Conservation (phyloP, 2,888 invertebrate genomes). For the Strigamia crassipes region DNA sequence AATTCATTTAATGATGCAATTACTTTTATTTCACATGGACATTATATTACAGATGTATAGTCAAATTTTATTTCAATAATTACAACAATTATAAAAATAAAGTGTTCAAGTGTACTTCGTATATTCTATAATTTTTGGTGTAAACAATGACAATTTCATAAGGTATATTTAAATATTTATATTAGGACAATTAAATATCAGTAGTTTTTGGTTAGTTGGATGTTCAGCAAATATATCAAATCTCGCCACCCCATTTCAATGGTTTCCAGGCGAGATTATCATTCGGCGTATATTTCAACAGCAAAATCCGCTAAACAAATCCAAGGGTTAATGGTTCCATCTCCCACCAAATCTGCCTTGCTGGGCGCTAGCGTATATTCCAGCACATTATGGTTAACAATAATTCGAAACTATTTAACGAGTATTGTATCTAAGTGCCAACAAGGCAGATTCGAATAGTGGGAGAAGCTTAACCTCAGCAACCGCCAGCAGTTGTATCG, state of each 20-base stretch:
- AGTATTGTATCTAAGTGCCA: background rate
- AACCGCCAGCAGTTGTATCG: conserved; percentile 86
- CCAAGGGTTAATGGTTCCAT: background rate
- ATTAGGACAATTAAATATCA: background rate
- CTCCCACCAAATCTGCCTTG: background rate
- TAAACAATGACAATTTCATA: background rate
- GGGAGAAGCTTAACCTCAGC: conserved; percentile 78
- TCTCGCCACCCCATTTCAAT: background rate
- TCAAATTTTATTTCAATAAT: background rate
- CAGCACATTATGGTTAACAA: background rate
- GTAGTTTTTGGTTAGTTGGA: background rate
- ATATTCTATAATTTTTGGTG: background rate
- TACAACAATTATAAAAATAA: background rate
- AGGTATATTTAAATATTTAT: background rate
- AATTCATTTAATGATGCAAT: background rate
- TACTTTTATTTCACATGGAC: background rate
- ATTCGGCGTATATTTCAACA: background rate
- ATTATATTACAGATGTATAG: background rate
- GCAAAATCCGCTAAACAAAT: background rate
- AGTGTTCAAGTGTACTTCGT: background rate
- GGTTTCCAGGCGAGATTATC: background rate
- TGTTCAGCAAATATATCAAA: background rate
- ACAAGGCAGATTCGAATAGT: background rate
- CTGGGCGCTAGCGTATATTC: background rate
- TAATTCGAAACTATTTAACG: background rate